Evolutionary conservation across 1,140 invertebrate species (phyloP), one percentile per base, ranked within the genome.

Genomic region (Halictus rubicundus): DNA sequence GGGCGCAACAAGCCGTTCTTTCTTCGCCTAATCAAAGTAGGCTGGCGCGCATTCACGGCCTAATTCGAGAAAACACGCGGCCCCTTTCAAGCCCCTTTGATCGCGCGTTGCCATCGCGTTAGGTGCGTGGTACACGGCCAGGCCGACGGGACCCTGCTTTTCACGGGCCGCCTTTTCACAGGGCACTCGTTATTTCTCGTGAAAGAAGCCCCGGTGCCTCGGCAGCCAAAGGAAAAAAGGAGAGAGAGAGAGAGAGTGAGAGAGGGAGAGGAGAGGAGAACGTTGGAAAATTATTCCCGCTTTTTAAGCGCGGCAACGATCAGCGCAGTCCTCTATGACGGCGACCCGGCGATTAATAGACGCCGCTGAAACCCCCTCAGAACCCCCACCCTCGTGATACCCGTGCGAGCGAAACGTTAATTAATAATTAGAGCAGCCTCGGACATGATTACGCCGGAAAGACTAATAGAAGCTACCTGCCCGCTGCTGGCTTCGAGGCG

Each of bases 51-150:
- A 89, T 89, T 90, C 89, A 90, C 89, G 88, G 88, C 89, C 88
- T 90, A 90, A 90, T 91, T 91, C 89, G 82, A 85, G 82, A 91
- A 89, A 90, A 90, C 88, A 89, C 84, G 86, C 86, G 86, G 86
- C 64, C 76, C 61, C 84, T 90, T 91, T 90, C 86, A 90, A 78
- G 83, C 81, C 49, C 49, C 83, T 90, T 89, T 90, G 86, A 89
- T 89, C 83, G 79, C 65, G 69, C 63, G 81, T 87, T 85, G 78
- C 76, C 59, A 82, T 65, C 81, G 66, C 83, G 78, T 78, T 85
- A 80, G 76, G 76, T 80, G 75, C 68, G 71, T 76, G 77, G 49
- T 68, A 82, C 68, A 85, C 57, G 59, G 54, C 16, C n/a, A 12
- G 57, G 5, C 23, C 23, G 23, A 49, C 1, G 7, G 27, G 39